Percentiles rank a stretch among this genome's conserved stretches.
These are phyloP conservation scores for Biston betularia DNA, from an alignment of 2,888 invertebrate species.

Conservation along the genomic window DNA sequence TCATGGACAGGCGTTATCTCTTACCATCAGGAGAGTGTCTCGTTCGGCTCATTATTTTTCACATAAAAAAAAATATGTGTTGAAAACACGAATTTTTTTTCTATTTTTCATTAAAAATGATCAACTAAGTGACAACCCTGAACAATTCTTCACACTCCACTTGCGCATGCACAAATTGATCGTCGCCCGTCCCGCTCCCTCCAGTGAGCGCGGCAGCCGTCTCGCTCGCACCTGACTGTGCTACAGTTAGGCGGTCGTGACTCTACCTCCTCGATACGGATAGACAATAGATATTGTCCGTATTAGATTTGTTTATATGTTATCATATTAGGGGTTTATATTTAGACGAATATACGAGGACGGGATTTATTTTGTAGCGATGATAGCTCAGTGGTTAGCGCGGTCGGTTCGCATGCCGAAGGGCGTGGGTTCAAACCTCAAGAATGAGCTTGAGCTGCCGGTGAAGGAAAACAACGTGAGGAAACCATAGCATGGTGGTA, in stretches of 20 bases:
- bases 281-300: constrained; percentile 37
- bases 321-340: background rate
- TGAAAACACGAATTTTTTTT: too few relatives aligned
- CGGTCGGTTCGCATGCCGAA: too few relatives aligned
- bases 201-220: constrained; percentile 37
- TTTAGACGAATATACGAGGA: too few relatives aligned
- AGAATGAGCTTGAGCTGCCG: too few relatives aligned
- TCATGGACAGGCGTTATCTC: too few relatives aligned
- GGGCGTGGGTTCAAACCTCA: too few relatives aligned
- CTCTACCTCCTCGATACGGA: constrained; percentile 42
- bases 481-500: too few relatives aligned
- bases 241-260: constrained; percentile 64
- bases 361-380: too few relatives aligned
- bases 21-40: too few relatives aligned
- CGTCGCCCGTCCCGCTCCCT: constrained; percentile 50
- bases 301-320: constrained; percentile 20
- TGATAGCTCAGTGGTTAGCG: too few relatives aligned
- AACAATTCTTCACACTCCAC: constrained; percentile 71
- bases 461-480: too few relatives aligned
- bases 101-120: background rate
- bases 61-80: too few relatives aligned
- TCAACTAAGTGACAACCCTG: constrained; percentile 58
- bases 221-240: constrained; percentile 74
- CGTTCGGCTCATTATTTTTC: background rate
- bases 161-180: constrained; percentile 77